These are phyloP conservation scores for Fregata magnificens DNA, from an alignment of 2,113 vertebrate species.

Conservation along the genomic window DNA sequence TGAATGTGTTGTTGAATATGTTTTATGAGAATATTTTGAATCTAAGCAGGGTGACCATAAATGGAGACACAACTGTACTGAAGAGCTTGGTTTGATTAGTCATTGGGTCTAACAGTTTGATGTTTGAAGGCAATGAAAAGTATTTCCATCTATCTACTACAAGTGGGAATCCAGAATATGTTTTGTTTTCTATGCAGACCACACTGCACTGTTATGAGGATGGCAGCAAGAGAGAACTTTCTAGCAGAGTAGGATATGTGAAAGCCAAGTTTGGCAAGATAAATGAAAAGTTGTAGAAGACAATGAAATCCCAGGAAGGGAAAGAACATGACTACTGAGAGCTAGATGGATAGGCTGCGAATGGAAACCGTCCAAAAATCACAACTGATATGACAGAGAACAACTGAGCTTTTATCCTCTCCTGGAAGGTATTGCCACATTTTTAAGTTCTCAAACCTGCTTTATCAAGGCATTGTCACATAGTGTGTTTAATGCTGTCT, in stretches of 20 bases:
- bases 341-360: not conserved
- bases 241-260: not conserved
- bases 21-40: not conserved
- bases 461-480: not conserved
- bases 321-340: not conserved
- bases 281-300: not conserved
- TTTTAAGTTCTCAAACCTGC: not conserved
- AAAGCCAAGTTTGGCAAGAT: not conserved
- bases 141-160: not conserved
- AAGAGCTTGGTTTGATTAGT: not conserved
- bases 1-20: not conserved
- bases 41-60: not conserved
- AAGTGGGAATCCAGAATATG: not conserved
- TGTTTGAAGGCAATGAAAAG: not conserved
- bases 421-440: not conserved
- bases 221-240: not conserved
- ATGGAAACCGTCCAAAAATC: not conserved
- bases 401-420: not conserved
- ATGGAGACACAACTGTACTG: not conserved
- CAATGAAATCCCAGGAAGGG: not conserved
- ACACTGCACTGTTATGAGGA: accelerated
- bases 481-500: not conserved
- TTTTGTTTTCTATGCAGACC: not conserved
- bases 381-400: not conserved
- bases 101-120: not conserved